These are phyloP conservation scores for Octomys mimax DNA, from an alignment of 2,797 vertebrate species.

Conservation along the genomic window DNA sequence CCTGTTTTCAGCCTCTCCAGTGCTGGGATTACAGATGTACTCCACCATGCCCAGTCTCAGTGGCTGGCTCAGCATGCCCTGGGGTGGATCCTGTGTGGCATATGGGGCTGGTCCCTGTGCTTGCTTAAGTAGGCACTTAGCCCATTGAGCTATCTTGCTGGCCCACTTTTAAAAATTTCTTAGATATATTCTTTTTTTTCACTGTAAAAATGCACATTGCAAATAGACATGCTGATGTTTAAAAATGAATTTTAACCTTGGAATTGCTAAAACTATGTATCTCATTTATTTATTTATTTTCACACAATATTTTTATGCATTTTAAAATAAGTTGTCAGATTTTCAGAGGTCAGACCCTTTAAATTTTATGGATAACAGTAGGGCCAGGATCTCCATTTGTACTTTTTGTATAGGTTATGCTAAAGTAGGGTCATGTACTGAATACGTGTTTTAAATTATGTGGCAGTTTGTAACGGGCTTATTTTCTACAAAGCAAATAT, in stretches of 20 bases:
- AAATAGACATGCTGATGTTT: conserved; percentile 56
- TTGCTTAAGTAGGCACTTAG: too few species aligned
- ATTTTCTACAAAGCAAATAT: conserved; percentile 36
- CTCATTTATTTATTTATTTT: conserved; percentile 57
- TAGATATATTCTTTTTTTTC: conserved; percentile 49
- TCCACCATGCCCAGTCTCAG: too few species aligned
- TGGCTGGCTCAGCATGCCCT: too few species aligned
- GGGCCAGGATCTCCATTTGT: conserved; percentile 18
- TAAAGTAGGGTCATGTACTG: neutral
- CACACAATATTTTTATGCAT: conserved; percentile 14
- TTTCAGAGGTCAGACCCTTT: conserved; percentile 47
- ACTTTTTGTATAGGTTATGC: conserved; percentile 12
- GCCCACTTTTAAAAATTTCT: conserved; percentile 44
- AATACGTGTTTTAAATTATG: conserved; percentile 59
- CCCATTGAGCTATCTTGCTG: too few species aligned
- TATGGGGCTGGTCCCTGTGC: too few species aligned
- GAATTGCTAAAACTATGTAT: conserved; percentile 32
- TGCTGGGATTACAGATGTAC: too few species aligned
- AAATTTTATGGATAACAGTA: conserved; percentile 10
- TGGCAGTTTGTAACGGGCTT: conserved; percentile 56
- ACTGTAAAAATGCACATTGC: conserved; percentile 21
- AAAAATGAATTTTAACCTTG: conserved; percentile 65
- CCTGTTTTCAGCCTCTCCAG: too few species aligned
- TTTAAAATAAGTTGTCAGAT: conserved; percentile 21
- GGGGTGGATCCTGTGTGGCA: too few species aligned